Percentiles rank a stretch among this genome's conserved stretches.
phyloP scores from a whole-genome alignment of 2,797 vertebrate genomes.

The Anabacerthia variegaticeps region DNA sequence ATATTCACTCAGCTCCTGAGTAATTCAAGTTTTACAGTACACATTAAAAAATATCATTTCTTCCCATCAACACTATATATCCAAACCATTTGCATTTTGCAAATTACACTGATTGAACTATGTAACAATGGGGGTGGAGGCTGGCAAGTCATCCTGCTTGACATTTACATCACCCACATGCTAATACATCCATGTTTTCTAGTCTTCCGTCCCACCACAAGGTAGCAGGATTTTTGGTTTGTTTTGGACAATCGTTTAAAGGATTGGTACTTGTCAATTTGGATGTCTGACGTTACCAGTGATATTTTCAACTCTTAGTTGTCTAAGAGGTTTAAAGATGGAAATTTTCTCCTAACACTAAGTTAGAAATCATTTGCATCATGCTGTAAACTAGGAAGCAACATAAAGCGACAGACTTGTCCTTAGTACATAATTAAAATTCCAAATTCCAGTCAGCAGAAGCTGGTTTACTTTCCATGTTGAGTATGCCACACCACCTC shows the following conservation, averaged over 20 bases:
- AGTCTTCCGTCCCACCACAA: conserved; percentile 47
- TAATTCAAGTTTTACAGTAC: conserved; percentile 85
- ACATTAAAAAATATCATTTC: conserved; percentile 83
- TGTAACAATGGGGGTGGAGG: conserved; percentile 75
- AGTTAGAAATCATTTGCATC: conserved; percentile 89
- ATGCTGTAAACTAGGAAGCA: conserved; percentile 94
- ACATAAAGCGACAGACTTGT: conserved; percentile 87
- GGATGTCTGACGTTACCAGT: conserved; percentile 74
- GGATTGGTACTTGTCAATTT: conserved; percentile 73
- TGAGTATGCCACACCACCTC: conserved; percentile 63
- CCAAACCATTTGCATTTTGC: conserved; percentile 83
- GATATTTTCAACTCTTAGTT: conserved; percentile 77
- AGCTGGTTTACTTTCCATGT: conserved; percentile 76
- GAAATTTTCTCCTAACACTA: conserved; percentile 83
- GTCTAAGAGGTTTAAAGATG: conserved; percentile 81
- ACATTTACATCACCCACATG: conserved; percentile 76
- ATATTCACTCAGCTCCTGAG: conserved; percentile 85
- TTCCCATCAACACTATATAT: conserved; percentile 84
- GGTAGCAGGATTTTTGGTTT: conserved; percentile 78
- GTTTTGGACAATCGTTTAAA: conserved; percentile 73
- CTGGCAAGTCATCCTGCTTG: conserved; percentile 76
- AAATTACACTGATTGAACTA: conserved; percentile 83
- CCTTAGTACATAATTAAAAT: conserved; percentile 85
- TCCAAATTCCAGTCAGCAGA: conserved; percentile 80
- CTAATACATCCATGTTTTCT: conserved; percentile 75